Evolutionary conservation across 2,113 vertebrate genomes (phyloP).

Genomic region (Manacus vitellinus): DNA sequence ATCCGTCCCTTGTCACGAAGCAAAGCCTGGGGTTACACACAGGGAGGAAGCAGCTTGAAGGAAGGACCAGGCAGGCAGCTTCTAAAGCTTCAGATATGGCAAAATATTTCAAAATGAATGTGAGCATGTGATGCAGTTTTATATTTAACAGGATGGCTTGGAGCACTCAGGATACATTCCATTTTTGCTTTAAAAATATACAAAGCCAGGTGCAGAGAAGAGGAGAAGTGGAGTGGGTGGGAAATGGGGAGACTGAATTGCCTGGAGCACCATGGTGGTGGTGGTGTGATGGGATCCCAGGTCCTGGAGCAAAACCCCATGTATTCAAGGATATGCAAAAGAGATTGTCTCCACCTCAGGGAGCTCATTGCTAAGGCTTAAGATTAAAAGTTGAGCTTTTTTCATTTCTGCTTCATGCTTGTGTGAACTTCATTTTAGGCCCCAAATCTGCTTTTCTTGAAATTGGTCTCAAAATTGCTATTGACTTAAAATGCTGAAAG

Average conservation of each 20-base stretch:
- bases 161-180: background rate
- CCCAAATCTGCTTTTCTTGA: constrained; percentile 25
- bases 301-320: background rate
- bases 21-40: background rate
- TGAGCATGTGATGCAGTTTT: background rate
- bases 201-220: background rate
- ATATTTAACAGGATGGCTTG: background rate
- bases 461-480: background rate
- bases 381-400: background rate
- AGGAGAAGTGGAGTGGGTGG: background rate
- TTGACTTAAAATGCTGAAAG: constrained; percentile 14
- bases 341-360: background rate
- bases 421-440: background rate
- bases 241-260: background rate
- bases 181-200: background rate
- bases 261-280: background rate
- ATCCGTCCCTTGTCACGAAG: background rate
- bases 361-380: background rate
- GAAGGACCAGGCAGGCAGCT: background rate
- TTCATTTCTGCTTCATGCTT: background rate
- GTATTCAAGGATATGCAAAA: background rate
- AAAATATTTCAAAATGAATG: background rate
- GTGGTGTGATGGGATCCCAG: background rate
- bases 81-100: background rate
- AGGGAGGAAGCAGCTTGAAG: constrained; percentile 19